phyloP scores from a whole-genome alignment of 2,797 vertebrate genomes.

The Arremon brunneinucha region DNA sequence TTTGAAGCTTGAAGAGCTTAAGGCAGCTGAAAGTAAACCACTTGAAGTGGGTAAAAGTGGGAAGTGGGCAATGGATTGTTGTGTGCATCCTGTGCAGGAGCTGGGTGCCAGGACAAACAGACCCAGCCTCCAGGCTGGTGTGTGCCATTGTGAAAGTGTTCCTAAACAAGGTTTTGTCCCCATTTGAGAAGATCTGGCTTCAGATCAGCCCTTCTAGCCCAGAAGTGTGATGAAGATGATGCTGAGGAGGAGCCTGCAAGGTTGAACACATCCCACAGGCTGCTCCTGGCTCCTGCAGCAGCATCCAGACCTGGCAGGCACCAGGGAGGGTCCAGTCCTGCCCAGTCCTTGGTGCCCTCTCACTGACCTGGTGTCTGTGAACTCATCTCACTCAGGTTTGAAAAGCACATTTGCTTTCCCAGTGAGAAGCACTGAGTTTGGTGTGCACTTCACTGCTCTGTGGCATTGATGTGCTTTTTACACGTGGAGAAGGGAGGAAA shows the following conservation, averaged over 20 bases:
- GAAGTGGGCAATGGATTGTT: neutral
- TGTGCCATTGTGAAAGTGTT: rapidly evolving
- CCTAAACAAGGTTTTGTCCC: neutral
- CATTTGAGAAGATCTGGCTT: neutral
- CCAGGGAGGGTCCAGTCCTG: neutral
- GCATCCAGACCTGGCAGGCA: neutral
- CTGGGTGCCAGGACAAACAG: constrained; percentile 5
- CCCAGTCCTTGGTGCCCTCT: neutral
- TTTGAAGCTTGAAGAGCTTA: neutral
- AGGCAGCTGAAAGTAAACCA: neutral
- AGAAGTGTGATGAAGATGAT: neutral
- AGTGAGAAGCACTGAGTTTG: neutral
- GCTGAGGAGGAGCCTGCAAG: neutral
- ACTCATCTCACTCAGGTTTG: neutral
- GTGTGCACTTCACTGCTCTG: neutral
- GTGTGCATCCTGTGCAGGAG: neutral
- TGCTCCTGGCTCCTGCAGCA: neutral
- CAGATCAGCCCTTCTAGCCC: neutral
- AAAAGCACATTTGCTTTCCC: neutral
- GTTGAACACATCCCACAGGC: rapidly evolving
- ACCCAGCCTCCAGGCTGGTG: rapidly evolving
- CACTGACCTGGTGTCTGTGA: neutral
- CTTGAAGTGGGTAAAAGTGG: neutral
- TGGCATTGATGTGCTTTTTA: neutral
- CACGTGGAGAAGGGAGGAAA: neutral